A percentile compares a stretch with the other conserved stretches of the same genome.
Conservation (phyloP, 2,797 vertebrate species). For the Acanthis flammea region DNA sequence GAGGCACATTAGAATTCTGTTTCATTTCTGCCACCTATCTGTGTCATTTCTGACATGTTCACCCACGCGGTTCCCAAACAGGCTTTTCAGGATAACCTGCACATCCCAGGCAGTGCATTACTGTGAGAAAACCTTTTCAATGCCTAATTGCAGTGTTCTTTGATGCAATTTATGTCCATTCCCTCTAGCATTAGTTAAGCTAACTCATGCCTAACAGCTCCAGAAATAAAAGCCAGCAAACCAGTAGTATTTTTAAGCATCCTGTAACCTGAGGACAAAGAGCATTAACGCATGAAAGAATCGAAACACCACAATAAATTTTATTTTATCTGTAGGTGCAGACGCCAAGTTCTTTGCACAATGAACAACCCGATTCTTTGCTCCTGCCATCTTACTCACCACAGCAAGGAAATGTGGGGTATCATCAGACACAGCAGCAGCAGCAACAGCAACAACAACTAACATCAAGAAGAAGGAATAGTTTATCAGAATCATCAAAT, state of each 20-base stretch:
- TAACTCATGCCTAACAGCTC: background rate
- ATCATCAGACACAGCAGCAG: slow-evolving; percentile 56
- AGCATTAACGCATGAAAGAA: background rate
- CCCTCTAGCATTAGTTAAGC: background rate
- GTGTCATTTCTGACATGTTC: background rate
- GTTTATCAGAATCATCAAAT: slow-evolving; percentile 73
- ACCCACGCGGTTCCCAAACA: background rate
- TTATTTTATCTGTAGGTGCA: slow-evolving; percentile 67
- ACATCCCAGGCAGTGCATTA: background rate
- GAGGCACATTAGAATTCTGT: background rate
- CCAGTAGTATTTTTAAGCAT: background rate
- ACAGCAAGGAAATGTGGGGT: slow-evolving; percentile 70
- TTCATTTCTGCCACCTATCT: background rate
- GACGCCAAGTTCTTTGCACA: slow-evolving; percentile 73
- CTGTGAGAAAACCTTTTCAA: background rate
- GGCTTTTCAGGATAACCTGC: background rate
- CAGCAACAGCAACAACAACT: slow-evolving; percentile 47
- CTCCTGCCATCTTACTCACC: slow-evolving; percentile 72
- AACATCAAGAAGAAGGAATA: slow-evolving; percentile 67
- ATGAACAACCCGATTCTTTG: slow-evolving; percentile 68
- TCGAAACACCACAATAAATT: background rate
- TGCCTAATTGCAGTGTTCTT: background rate
- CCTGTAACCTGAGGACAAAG: background rate
- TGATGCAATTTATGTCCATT: background rate
- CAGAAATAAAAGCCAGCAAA: background rate